Base-by-base conservation (phyloP, 2,888 invertebrate species). In the Trichogramma evanescens region DNA sequence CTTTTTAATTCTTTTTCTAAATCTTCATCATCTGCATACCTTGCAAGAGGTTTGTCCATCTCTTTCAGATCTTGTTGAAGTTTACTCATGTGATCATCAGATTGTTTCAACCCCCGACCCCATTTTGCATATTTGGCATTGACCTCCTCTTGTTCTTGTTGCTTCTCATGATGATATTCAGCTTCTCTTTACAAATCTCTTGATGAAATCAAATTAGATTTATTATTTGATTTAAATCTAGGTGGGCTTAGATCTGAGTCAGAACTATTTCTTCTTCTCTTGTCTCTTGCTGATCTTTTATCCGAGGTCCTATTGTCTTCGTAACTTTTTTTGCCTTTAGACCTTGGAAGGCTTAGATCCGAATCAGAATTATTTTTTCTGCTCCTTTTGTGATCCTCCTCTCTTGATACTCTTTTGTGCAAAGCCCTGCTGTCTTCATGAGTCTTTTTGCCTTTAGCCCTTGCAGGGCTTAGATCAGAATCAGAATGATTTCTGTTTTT, bases 101-200 rank as follows among this genome's bases (percentile, higher is more conserved):
- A 81, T 81, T 96, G 96, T 72, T 92, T 93, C 52, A 93, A 70
- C 87, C 94, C 94, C 80, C 83, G 89, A 54, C 89, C 89, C 94
- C 94, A 94, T 70, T 85, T 84, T 50, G 86, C 84, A 72, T 94
- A 94, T 70, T 89, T 88, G 60, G 87, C 87, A 71, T 89, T 84
- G 41, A 86, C 78, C 63, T 83, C 84, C 42, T 82, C 83, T 63
- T 87, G 84, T 60, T 82, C 83, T 62, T 86, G 85, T 44, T 87
- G 84, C 72, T 89, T 88, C 64, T 89, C 85, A 60, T 80, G 81
- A 60, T 86, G 82, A 64, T 84, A 83, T 50, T 82, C 83, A 54
- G 82, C 83, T 68, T 92, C 91, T 64, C 86, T 88, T 61, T 86
- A 85, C 0, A 88, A 80, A 70, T 91, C 65, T 62, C 67, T 69